Percentiles rank a stretch among this genome's conserved stretches.
phyloP scores from a whole-genome alignment of 2,113 vertebrate genomes.

The Abramis brama region DNA sequence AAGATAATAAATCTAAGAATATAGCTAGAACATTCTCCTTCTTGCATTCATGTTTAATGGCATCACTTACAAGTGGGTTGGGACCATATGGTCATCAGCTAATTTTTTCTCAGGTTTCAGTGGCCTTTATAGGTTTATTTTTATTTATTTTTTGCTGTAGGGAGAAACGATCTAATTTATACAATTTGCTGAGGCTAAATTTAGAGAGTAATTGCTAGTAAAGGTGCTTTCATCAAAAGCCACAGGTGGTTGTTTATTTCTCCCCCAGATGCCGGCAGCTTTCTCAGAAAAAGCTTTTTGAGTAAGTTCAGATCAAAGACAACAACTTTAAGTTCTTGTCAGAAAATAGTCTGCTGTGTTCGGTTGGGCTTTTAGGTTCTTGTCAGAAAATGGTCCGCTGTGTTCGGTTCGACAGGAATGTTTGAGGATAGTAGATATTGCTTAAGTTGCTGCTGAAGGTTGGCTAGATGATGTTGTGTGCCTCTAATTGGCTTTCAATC shows the following conservation, averaged over 20 bases:
- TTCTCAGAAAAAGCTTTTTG: background rate
- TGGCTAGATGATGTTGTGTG: background rate
- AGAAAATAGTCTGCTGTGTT: background rate
- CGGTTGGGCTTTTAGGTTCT: background rate
- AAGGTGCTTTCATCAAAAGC: slow-evolving; percentile 20
- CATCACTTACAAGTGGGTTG: background rate
- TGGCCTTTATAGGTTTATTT: background rate
- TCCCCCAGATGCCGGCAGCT: background rate
- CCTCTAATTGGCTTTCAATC: slow-evolving; percentile 42
- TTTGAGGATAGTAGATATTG: background rate
- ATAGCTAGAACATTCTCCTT: background rate
- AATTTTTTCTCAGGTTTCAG: background rate
- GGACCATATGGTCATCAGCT: background rate
- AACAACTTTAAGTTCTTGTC: background rate
- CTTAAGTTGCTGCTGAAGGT: background rate
- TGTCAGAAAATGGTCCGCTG: background rate
- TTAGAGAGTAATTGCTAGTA: slow-evolving; percentile 22
- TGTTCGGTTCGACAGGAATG: background rate
- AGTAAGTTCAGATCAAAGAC: background rate
- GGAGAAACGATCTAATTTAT: background rate
- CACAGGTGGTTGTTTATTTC: slow-evolving; percentile 23
- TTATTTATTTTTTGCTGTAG: background rate
- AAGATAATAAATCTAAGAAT: background rate
- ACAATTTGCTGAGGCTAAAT: background rate
- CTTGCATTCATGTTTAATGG: background rate